phyloP scores from a whole-genome alignment of 1,140 invertebrate genomes.

The Coenobita brevimanus region DNA sequence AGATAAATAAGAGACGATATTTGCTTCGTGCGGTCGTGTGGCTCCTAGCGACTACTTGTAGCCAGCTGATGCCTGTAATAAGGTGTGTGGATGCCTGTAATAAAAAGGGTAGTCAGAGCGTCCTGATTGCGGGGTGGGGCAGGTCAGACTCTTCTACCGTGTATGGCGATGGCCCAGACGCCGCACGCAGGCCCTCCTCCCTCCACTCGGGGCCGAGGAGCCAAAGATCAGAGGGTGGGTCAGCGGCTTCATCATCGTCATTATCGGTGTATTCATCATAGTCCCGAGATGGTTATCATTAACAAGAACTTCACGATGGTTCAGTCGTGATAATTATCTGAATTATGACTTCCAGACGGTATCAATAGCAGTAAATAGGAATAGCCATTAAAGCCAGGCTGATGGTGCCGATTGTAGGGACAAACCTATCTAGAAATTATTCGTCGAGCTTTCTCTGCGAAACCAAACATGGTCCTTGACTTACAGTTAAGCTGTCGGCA shows the following conservation, averaged over 20 bases:
- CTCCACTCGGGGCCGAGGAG: background rate
- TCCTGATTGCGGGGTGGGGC: slow-evolving; percentile 41
- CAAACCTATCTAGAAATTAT: too few species aligned
- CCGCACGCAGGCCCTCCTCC: slow-evolving; percentile 1
- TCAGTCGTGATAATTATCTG: background rate
- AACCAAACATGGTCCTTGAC: too few species aligned
- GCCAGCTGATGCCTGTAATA: slow-evolving; percentile 32
- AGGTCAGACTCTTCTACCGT: background rate
- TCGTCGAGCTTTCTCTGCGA: too few species aligned
- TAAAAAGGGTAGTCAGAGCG: slow-evolving; percentile 24
- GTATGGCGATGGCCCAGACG: background rate
- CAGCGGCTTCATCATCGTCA: slow-evolving; percentile 19
- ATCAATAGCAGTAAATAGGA: too few species aligned
- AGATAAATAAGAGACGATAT: background rate
- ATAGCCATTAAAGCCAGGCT: too few species aligned
- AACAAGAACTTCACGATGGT: background rate
- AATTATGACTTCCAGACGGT: background rate
- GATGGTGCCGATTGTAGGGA: too few species aligned
- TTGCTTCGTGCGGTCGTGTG: slow-evolving; percentile 22
- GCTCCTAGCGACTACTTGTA: slow-evolving; percentile 37
- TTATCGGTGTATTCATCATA: slow-evolving; percentile 28
- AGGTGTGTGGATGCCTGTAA: slow-evolving; percentile 29
- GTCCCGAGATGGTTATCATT: slow-evolving; percentile 7
- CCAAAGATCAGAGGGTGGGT: background rate
- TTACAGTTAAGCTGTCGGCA: too few species aligned